Evolutionary conservation across 2,888 invertebrate genomes (phyloP), one percentile per base, ranked within the genome.

Genomic region (Endomychus coccineus): DNA sequence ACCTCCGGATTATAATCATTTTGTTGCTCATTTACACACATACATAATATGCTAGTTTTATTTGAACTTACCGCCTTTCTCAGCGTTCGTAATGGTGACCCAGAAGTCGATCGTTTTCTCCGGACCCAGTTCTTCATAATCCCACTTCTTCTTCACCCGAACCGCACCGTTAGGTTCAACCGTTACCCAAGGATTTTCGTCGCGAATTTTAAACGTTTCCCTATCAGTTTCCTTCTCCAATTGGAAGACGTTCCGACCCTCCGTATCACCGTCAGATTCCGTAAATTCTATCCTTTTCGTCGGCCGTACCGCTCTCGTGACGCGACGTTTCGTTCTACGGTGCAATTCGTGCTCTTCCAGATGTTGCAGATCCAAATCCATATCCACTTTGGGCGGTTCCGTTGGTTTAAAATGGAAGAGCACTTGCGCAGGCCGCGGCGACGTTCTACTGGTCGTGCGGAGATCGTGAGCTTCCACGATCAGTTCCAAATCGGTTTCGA

Each of bases 91-190:
- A 55, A 91, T 91, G 36, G 88, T 89, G 34, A 92, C 91, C 91
- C 91, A 92, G 66, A 92, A 92, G 67, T 92, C 91, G 58, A 92
- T 91, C 9, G 89, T 91, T 66, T 92, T 92, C 69, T 92, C 91
- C 2, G 89, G 88, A 15, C 91, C 91, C 29, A 92, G 68, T 60
- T 91, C 91, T 62, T 92, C 92, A 67, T 89, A 92, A 75, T 92
- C 91, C 92, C 92, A 92, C 78, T 90, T 90, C 78, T 90, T 88
- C 69, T 89, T 90, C 47, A 92, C 91, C 58, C 85, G 80, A 56
- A 92, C 90, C 37, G 88, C 85, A 52, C 92, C 92, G 68, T 87
- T 89, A 27, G 85, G 79, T 66, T 88, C 90, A 34, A 92, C 90
- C 27, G 85, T 87, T 37, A 92, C 90, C 91, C 92, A 92, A 48